Conservation (phyloP, 2,113 vertebrate genomes). For the Aegotheles bennettii region DNA sequence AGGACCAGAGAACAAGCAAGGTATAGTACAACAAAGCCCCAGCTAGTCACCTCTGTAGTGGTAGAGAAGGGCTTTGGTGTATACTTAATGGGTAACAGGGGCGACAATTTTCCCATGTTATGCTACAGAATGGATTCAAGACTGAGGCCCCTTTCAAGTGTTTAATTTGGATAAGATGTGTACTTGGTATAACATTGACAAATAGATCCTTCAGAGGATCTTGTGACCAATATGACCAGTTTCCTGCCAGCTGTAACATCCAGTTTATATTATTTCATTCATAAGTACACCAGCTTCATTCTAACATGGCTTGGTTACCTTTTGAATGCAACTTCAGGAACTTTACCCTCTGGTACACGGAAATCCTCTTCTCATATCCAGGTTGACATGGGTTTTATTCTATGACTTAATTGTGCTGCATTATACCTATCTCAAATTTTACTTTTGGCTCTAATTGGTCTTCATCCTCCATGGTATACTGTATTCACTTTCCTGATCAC, state of each 20-base stretch:
- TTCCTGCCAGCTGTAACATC: background rate
- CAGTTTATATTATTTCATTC: background rate
- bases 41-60: background rate
- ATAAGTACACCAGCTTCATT: background rate
- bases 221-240: background rate
- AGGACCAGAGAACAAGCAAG: background rate
- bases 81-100: rapidly evolving
- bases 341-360: background rate
- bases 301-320: background rate
- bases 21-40: background rate
- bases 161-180: background rate
- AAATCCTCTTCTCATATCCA: background rate
- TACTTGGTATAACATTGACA: background rate
- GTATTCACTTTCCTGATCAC: background rate
- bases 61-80: background rate
- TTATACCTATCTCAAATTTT: background rate
- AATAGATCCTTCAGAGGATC: background rate
- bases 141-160: background rate
- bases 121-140: background rate
- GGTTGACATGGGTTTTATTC: background rate
- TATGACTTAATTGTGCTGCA: background rate
- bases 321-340: background rate
- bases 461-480: background rate
- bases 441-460: background rate
- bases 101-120: rapidly evolving